Evolutionary conservation across 2,888 invertebrate genomes (phyloP), one percentile per base, ranked within the genome.

Genomic region (Monochamus alternatus): DNA sequence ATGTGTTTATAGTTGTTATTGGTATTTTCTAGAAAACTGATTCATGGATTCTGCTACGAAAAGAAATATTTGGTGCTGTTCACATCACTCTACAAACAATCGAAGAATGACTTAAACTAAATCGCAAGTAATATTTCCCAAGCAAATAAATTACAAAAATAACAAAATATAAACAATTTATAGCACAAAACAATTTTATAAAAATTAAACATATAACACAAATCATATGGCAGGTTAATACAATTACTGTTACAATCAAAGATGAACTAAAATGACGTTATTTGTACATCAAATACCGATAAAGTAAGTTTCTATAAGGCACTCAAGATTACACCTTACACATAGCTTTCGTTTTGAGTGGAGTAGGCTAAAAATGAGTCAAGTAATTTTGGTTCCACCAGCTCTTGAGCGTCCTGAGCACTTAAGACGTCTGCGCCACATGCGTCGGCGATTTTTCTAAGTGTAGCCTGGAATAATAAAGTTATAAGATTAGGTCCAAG

Each of bases 311-410:
- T 69, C 7, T 51, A 60, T 43, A 32, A 59, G 38, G 22, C 31
- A 60, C 68, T 74, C 14, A 30, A 55, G 62, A 64, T 65, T 51
- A 59, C n/a, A 22, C 22, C 14, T 89, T 88, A 95, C 59, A 95
- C 95, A 87, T 95, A 95, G 86, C 95, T 95, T 87, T 95, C 95
- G 86, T 94, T 94, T 82, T 94, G 93, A 38, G 94, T 93, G 0
- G 95, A 95, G 88, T 95, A 95, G 52, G 94, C 90, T 87, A 95
- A 92, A 81, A 95, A 93, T 0, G 95, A 95, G 86, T 96, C 95
- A 89, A 95, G 92, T 10, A 95, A 89, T 84, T 94, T 92, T 0
- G 95, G 95, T 85, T 93, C 91, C 73, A 96, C 92, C 87, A 96
- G 91, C 82, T 95, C 95, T 74, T 93, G 92, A 3, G 94, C 92